Evolutionary conservation across 37 sponge, comb jelly and placozoan genomes (phyloP).

Genomic region (Amphimedon queenslandica): DNA sequence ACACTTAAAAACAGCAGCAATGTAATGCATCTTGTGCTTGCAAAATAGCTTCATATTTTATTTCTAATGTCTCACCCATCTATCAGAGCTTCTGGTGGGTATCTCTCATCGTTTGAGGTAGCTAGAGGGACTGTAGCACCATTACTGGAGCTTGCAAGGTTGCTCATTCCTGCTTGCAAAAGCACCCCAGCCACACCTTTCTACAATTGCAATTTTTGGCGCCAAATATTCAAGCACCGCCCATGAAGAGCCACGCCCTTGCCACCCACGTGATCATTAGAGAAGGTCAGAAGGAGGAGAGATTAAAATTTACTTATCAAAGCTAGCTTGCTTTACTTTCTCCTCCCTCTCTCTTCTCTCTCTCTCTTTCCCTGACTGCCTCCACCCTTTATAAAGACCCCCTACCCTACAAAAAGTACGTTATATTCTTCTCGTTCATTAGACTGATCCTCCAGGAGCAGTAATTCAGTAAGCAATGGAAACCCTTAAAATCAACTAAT

Average conservation of each 20-base stretch:
- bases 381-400: not conserved
- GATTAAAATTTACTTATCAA: not conserved
- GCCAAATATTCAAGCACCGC: not conserved
- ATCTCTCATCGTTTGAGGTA: slow-evolving; percentile 52
- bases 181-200: not conserved
- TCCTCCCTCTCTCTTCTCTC: not conserved
- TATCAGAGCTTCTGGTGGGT: slow-evolving; percentile 69
- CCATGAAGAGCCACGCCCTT: not conserved
- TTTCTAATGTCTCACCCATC: slow-evolving; percentile 75
- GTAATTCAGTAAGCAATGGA: too few species aligned
- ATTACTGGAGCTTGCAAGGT: not conserved
- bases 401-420: too few species aligned
- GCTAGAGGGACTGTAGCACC: slow-evolving; percentile 28
- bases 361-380: not conserved
- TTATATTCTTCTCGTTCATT: too few species aligned
- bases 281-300: too few species aligned
- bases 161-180: not conserved
- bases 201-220: not conserved
- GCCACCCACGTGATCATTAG: not conserved
- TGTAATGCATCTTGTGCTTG: not conserved
- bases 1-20: not conserved
- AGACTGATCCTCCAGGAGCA: too few species aligned
- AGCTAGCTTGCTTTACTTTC: not conserved
- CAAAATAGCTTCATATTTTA: too few species aligned
- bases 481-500: too few species aligned